Conservation (phyloP, 1,140 invertebrate genomes). For the Hycleus cichorii region DNA sequence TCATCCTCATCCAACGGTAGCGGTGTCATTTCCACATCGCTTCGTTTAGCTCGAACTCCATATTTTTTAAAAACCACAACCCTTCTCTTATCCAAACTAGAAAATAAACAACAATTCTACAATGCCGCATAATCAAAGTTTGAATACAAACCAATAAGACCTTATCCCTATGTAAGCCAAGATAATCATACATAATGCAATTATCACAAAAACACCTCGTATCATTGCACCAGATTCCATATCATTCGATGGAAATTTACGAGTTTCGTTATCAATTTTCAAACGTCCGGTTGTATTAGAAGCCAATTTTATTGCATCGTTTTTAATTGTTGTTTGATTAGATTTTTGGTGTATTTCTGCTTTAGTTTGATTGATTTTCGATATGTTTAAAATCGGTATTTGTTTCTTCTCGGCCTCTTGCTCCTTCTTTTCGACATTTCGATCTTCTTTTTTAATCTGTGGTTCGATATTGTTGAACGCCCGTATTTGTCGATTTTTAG, state of each 20-base stretch:
- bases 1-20: conserved; percentile 8
- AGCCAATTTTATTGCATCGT: not conserved
- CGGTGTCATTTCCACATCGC: conserved; percentile 7
- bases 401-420: too few relatives aligned
- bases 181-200: not conserved
- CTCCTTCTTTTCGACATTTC: not conserved
- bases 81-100: not conserved
- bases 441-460: not conserved
- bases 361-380: too few relatives aligned
- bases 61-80: conserved; percentile 3
- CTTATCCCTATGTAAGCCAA: conserved; percentile 5
- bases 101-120: not conserved
- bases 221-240: conserved; percentile 4
- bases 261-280: not conserved
- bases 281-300: not conserved
- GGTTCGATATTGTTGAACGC: not conserved
- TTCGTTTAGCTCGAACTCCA: conserved; percentile 1
- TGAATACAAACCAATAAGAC: conserved; percentile 5
- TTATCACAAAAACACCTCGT: not conserved
- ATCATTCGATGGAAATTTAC: not conserved
- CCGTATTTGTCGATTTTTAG: too few relatives aligned
- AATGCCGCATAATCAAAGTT: not conserved
- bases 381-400: too few relatives aligned
- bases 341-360: too few relatives aligned
- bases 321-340: not conserved